phyloP scores from a whole-genome alignment of 2,113 vertebrate species.

The Xenopus laevis region DNA sequence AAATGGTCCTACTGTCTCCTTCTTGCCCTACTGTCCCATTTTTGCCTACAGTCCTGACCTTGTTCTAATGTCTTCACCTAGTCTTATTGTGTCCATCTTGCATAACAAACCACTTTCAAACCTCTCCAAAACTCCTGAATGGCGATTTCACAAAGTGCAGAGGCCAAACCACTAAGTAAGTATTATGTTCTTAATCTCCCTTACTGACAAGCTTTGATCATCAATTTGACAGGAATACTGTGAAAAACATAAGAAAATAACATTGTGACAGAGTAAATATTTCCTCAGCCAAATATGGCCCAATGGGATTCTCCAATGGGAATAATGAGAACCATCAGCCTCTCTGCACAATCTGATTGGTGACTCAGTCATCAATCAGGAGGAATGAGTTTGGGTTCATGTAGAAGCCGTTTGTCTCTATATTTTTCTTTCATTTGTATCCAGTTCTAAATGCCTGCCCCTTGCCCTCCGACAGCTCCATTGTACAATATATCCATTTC shows the following conservation, averaged over 20 bases:
- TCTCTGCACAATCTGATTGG: neutral
- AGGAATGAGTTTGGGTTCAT: neutral
- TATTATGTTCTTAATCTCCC: neutral
- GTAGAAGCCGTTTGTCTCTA: neutral
- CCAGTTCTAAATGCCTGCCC: slow-evolving; percentile 30
- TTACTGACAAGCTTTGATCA: neutral
- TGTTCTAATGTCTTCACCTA: too few species aligned
- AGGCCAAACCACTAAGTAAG: neutral
- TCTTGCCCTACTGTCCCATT: too few species aligned
- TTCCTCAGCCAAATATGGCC: neutral
- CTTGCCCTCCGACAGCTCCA: neutral
- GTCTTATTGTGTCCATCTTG: too few species aligned
- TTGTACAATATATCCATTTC: slow-evolving; percentile 13
- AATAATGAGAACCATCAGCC: neutral
- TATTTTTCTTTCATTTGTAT: slow-evolving; percentile 45
- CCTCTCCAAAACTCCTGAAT: too few species aligned
- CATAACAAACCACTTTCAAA: too few species aligned
- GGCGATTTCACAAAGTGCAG: too few species aligned
- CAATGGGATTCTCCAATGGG: neutral
- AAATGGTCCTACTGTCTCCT: too few species aligned
- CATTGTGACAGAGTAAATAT: neutral
- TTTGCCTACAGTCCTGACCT: too few species aligned
- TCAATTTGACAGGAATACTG: neutral
- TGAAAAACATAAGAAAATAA: slow-evolving; percentile 1
- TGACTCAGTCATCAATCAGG: slow-evolving; percentile 21